Base-by-base conservation (phyloP, 2,797 vertebrate genomes). In the Aselliscus stoliczkanus region DNA sequence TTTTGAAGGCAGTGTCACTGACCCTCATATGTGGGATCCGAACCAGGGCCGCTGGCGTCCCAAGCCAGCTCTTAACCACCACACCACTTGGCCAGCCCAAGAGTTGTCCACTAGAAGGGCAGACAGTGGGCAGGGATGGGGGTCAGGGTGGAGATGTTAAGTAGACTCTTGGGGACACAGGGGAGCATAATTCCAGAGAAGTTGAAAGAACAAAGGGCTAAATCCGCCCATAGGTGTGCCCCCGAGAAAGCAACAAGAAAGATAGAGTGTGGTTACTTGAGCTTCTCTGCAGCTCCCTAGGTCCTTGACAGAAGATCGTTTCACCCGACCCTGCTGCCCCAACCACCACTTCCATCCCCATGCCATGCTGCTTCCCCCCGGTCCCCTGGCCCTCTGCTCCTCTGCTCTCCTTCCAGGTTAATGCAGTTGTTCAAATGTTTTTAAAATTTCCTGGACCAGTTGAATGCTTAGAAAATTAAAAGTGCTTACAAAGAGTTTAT, bases 401-500 rank as follows among this genome's bases (percentile, higher is more conserved):
- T 64, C 56, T 54, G 31, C 29, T 87, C 39, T 29, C 34, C 69
- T 50, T 56, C 37, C 34, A 34, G 23, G 56, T 90, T 79, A 81
- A 84, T 15, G 64, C 58, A 70, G 6, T 76, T 52, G 42, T 81
- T 86, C 52, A 31, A 92, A 88, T 39, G 58, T 83, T 80, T 93
- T 70, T 65, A 50, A 50, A 42, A n/a, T 29, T 42, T 76, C 76
- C 50, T 65, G 25, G 42, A 64, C n/a, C 52, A 65, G 39, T 75
- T 79, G 64, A 72, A 83, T 64, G 13, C 39, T 95, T 76, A 80
- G 76, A 88, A 96, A 94, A 92, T 44, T 87, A 1, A 42, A 90
- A 87, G 44, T 27, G 65, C 42, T 85, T 88, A 42, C 25, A 65
- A 72, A 52, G 60, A 84, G 25, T 84, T 79, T 83, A 75, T 37